A percentile compares a stretch with the other conserved stretches of the same genome.
Evolutionary conservation across 2,113 vertebrate species (phyloP).

Genomic region (Malurus cyaneus): DNA sequence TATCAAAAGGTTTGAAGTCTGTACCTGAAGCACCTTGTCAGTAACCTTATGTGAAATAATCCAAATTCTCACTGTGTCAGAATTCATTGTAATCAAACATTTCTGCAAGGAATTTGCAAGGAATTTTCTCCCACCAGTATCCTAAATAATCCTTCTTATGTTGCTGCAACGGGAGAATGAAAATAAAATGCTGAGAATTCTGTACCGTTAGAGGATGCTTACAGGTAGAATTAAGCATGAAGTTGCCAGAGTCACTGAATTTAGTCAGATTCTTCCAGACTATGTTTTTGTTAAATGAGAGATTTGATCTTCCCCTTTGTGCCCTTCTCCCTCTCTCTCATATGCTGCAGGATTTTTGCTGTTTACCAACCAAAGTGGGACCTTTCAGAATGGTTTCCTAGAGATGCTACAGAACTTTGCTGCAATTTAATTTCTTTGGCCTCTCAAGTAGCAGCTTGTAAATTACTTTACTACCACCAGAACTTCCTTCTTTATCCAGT

Average conservation of each 20-base stretch:
- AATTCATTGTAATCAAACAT: not conserved
- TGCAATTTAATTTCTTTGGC: not conserved
- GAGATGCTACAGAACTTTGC: not conserved
- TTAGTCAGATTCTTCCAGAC: not conserved
- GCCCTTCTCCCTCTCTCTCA: not conserved
- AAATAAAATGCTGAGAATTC: not conserved
- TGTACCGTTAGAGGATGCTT: not conserved
- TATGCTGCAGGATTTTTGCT: not conserved
- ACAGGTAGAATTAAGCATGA: not conserved
- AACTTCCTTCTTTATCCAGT: not conserved
- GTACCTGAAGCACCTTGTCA: not conserved
- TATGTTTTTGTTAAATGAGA: not conserved
- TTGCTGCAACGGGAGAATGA: not conserved
- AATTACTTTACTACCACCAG: not conserved
- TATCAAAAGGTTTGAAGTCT: not conserved
- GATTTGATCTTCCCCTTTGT: not conserved
- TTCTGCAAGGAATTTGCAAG: not conserved
- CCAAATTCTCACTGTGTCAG: not conserved
- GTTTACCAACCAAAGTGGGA: not conserved
- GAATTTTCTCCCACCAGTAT: not conserved
- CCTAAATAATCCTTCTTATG: not conserved
- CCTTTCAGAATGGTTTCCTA: not conserved
- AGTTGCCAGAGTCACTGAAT: not conserved
- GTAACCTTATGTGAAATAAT: not conserved
- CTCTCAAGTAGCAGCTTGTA: not conserved